Percentiles rank a stretch among this genome's conserved stretches.
phyloP scores from a whole-genome alignment of 2,888 invertebrate genomes.

The Drosophila picticornis region DNA sequence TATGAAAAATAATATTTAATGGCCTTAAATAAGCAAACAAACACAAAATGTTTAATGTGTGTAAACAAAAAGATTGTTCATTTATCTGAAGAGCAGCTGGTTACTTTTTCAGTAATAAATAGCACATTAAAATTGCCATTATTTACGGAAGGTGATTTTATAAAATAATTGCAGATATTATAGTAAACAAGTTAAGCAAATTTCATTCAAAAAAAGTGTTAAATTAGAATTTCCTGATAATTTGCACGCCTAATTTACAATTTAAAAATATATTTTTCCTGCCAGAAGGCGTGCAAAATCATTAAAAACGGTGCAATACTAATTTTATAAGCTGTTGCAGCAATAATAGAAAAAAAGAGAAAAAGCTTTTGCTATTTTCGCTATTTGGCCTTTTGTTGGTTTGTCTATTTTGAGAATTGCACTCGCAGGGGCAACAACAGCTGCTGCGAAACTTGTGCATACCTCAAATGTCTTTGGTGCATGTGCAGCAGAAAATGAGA shows the following conservation, averaged over 20 bases:
- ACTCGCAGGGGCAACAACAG: conserved; percentile 17
- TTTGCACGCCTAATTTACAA: conserved; percentile 7
- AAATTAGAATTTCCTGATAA: not conserved
- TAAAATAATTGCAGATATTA: not conserved
- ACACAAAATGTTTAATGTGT: not conserved
- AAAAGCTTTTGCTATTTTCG: not conserved
- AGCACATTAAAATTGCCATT: not conserved
- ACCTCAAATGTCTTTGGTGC: conserved; percentile 34
- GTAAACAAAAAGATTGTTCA: not conserved
- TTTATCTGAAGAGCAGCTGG: not conserved
- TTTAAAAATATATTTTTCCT: not conserved
- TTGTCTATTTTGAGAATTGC: conserved; percentile 53
- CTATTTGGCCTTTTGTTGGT: conserved; percentile 10
- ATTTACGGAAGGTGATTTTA: not conserved
- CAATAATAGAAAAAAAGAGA: not conserved
- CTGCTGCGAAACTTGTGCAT: conserved; percentile 33
- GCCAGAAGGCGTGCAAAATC: not conserved
- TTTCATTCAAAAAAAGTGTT: not conserved
- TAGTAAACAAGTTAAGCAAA: not conserved
- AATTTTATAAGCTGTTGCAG: not conserved
- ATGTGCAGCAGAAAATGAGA: conserved; percentile 15
- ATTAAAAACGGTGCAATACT: not conserved
- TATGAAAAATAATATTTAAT: not conserved
- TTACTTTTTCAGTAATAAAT: not conserved
- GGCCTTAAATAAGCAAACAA: not conserved